Evolutionary conservation across 23 tunicate genomes (phyloP).

Genomic region (Aplidium turbinatum): DNA sequence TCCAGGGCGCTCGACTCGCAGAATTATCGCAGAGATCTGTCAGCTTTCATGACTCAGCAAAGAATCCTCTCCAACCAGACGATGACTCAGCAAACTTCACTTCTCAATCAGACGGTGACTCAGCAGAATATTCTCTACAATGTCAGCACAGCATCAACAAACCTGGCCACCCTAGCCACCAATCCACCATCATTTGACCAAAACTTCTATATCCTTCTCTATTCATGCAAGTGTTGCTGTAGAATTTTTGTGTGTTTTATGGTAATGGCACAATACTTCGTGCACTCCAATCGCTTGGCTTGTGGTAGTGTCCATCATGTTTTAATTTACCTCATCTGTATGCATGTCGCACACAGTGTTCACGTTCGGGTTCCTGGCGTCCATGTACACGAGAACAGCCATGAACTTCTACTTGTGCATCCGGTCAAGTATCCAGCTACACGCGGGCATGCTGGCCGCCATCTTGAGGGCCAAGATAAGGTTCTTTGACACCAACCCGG

Average conservation of each 20-base stretch:
- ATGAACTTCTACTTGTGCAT: slow-evolving; percentile 32
- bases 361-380: not conserved
- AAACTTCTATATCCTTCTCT: not conserved
- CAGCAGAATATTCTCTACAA: too few relatives aligned
- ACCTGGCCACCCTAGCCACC: not conserved
- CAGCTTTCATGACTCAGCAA: not conserved
- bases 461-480: slow-evolving; percentile 59
- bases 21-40: not conserved
- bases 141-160: too few relatives aligned
- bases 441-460: slow-evolving; percentile 75
- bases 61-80: not conserved
- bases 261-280: too few relatives aligned
- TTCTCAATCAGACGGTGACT: not conserved
- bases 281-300: too few relatives aligned
- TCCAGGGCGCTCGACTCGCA: too few relatives aligned
- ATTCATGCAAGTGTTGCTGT: not conserved
- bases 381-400: slow-evolving; percentile 7
- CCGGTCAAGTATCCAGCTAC: slow-evolving; percentile 54
- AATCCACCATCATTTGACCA: not conserved
- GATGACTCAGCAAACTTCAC: not conserved
- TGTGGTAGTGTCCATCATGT: too few relatives aligned
- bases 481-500: slow-evolving; percentile 88
- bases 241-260: not conserved
- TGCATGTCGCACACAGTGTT: too few relatives aligned
- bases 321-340: too few relatives aligned